Evolutionary conservation across 2,888 invertebrate genomes (phyloP).

Genomic region (Kryphioiulus occultus): DNA sequence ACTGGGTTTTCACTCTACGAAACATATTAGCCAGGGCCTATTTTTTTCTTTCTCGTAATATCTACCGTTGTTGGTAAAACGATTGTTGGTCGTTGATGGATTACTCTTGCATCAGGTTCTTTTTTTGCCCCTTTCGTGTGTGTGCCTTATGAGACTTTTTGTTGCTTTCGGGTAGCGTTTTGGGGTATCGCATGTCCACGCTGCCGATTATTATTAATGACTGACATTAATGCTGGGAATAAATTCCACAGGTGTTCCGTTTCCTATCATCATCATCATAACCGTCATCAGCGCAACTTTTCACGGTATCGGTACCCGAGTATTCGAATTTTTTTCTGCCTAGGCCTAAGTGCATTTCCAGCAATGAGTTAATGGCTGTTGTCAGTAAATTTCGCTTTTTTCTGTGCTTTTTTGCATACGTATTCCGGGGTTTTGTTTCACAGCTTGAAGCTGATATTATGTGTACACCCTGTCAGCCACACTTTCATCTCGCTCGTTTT

Average conservation of each 20-base stretch:
- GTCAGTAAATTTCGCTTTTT: slow-evolving; percentile 35
- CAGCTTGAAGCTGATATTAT: slow-evolving; percentile 40
- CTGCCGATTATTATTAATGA: slow-evolving; percentile 44
- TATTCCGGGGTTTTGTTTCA: slow-evolving; percentile 25
- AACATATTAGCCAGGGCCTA: not conserved
- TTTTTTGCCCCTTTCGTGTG: not conserved
- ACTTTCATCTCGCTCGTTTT: slow-evolving; percentile 24
- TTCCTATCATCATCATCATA: slow-evolving; percentile 18
- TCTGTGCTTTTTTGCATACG: not conserved
- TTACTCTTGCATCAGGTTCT: not conserved
- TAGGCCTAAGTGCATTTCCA: slow-evolving; percentile 28
- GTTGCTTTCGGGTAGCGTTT: not conserved
- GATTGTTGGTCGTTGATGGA: slow-evolving; percentile 24
- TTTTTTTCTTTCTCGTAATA: slow-evolving; percentile 3
- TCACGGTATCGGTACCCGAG: not conserved
- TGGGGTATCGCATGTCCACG: slow-evolving; percentile 18
- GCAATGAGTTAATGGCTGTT: slow-evolving; percentile 47
- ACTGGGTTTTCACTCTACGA: slow-evolving; percentile 37
- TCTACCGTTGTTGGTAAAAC: not conserved
- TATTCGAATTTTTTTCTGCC: not conserved
- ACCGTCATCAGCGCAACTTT: not conserved
- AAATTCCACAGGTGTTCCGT: slow-evolving; percentile 44
- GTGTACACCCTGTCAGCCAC: slow-evolving; percentile 40
- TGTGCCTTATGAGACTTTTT: slow-evolving; percentile 40
- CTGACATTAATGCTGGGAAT: slow-evolving; percentile 43